A percentile compares a stretch with the other conserved stretches of the same genome.
These are phyloP conservation scores for Lepidocyrtinus sp. DNA, from an alignment of 2,888 invertebrate genomes.

Conservation along the genomic window DNA sequence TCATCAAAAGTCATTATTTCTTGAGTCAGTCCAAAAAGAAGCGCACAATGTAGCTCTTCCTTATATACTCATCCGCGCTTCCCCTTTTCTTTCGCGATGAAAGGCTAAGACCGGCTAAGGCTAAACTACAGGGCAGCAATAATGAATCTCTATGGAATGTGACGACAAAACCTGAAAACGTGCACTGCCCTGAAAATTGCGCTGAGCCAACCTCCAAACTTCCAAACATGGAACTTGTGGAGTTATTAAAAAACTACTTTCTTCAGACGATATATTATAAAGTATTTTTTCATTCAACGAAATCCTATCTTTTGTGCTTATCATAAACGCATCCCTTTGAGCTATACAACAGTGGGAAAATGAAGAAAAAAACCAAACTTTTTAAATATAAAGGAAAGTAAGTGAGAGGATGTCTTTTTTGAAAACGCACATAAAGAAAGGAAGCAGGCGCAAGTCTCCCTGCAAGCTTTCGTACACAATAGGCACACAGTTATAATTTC, in stretches of 20 bases:
- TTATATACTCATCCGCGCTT: slow-evolving; percentile 1
- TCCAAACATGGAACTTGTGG: slow-evolving; percentile 58
- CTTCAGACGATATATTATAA: slow-evolving; percentile 4
- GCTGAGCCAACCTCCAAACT: slow-evolving; percentile 41
- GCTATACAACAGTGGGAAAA: too few relatives aligned
- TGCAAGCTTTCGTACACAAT: too few relatives aligned
- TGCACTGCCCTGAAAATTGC: slow-evolving; percentile 50
- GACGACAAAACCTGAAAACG: slow-evolving; percentile 59
- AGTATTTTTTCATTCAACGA: slow-evolving; percentile 14
- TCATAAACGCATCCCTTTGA: slow-evolving; percentile 54
- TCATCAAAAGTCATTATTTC: slow-evolving; percentile 57
- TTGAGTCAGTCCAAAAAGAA: too few relatives aligned
- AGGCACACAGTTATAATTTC: too few relatives aligned
- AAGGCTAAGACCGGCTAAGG: slow-evolving; percentile 21
- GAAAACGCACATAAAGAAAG: slow-evolving; percentile 24
- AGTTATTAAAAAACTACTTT: slow-evolving; percentile 50
- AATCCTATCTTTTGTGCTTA: slow-evolving; percentile 42
- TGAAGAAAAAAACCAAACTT: too few relatives aligned
- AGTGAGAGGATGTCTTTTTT: background rate
- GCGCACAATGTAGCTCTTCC: too few relatives aligned
- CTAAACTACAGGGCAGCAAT: too few relatives aligned
- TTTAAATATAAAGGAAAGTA: slow-evolving; percentile 18
- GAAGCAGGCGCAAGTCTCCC: slow-evolving; percentile 28
- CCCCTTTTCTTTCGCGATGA: slow-evolving; percentile 22
- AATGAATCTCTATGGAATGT: slow-evolving; percentile 52